Evolutionary conservation across 2,113 vertebrate species (phyloP), one percentile per base, ranked within the genome.

Genomic region (Bos indicus): DNA sequence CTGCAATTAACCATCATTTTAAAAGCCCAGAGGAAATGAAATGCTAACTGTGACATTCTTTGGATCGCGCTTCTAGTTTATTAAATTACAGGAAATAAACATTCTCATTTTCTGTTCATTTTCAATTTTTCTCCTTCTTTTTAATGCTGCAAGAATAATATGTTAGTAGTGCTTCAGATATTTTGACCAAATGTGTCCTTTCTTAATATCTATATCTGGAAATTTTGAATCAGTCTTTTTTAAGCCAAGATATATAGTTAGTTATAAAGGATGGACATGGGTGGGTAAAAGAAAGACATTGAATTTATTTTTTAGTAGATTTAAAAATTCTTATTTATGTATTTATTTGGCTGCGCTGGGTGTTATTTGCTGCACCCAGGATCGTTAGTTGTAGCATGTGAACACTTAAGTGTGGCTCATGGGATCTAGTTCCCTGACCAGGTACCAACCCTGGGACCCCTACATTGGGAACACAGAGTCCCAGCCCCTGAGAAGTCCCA

Each of bases 1-100:
- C 94, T 97, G 97, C 82, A 97, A 97, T 97, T 97, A 97, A 95
- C 83, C 92, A 97, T 94, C 82, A 96, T 89, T 94, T 92, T 67
- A 56, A 98, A 94, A 98, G 15, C 94, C 96, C 93, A 92, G 94
- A 97, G 85, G 97, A 97, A 97, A 97, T 97, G 43, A 97, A 97
- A 97, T 95, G 95, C 71, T 97, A 96, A 97, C 17, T 80, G 14
- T 98, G 96, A 96, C 94, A 94, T 95, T 97, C 89, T 95, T 95
- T 62, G 91, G 59, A 95, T 96, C 51, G 30, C 40, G 67, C 26
- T 51, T 94, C 46, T 16, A 81, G 56, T 92, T 97, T 89, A 96
- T 92, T 88, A 94, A 94, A 78, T 85, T 96, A 36, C 6, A 94
- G 59, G 64, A 97, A 90, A 80, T 94, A 96, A 95, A 90, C 74